phyloP scores from a whole-genome alignment of 2,113 vertebrate genomes.

The Atherinomorus stipes region DNA sequence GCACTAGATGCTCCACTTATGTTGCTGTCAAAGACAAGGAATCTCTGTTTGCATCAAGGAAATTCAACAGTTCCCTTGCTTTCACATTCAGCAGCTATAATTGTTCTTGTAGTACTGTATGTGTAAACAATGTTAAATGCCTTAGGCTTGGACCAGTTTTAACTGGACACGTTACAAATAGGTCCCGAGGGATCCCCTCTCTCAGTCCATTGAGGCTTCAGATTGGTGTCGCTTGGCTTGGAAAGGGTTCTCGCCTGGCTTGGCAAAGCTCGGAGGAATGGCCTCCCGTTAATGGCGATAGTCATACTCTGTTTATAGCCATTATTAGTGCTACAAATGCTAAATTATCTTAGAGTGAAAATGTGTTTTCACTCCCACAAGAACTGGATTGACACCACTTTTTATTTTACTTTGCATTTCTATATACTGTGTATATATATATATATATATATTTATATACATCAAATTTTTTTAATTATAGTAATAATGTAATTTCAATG shows the following conservation, averaged over 20 bases:
- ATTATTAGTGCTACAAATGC: not conserved
- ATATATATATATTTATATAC: too few species aligned
- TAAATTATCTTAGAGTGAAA: not conserved
- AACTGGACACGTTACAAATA: slow-evolving; percentile 32
- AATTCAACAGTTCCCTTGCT: slow-evolving; percentile 18
- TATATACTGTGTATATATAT: too few species aligned
- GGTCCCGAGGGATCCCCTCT: slow-evolving; percentile 47
- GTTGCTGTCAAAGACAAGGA: slow-evolving; percentile 17
- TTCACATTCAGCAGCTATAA: not conserved
- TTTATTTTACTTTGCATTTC: too few species aligned
- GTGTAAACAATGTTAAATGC: slow-evolving; percentile 17
- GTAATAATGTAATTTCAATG: too few species aligned
- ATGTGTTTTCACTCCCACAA: not conserved
- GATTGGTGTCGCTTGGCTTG: slow-evolving; percentile 26
- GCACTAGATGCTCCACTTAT: slow-evolving; percentile 23
- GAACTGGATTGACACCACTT: too few species aligned
- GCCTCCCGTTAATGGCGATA: not conserved
- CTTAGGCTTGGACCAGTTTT: slow-evolving; percentile 16
- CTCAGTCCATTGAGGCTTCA: not conserved
- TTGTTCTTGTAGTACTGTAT: not conserved
- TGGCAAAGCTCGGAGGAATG: slow-evolving; percentile 1
- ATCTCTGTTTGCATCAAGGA: slow-evolving; percentile 6
- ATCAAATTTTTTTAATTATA: too few species aligned
- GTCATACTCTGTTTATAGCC: not conserved
- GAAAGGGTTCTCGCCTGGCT: slow-evolving; percentile 2